Evolutionary conservation across 1,140 invertebrate genomes (phyloP).

Genomic region (Brevipalpus yothersi): DNA sequence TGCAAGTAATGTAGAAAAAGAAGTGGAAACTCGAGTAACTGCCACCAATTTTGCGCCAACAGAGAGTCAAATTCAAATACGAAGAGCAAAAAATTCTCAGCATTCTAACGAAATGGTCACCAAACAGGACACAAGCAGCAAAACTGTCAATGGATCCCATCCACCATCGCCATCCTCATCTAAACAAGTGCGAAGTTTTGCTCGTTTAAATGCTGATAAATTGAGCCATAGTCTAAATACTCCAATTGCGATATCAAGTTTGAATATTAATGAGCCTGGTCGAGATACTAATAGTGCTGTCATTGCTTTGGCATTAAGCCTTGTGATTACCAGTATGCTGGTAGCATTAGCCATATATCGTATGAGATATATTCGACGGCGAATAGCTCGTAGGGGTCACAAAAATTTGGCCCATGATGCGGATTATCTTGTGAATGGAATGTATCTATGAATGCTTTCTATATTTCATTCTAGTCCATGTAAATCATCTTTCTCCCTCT

Average conservation of each 20-base stretch:
- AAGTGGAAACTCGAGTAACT: neutral
- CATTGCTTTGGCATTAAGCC: constrained; percentile 48
- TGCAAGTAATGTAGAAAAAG: too few relatives aligned
- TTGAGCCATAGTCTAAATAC: neutral
- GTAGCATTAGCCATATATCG: constrained; percentile 54
- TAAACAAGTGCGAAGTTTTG: neutral
- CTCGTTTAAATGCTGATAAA: neutral
- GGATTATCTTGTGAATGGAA: constrained; percentile 92
- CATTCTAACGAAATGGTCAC: neutral
- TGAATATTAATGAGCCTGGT: constrained; percentile 11
- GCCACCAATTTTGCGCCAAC: neutral
- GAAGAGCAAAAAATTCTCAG: neutral
- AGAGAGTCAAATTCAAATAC: neutral
- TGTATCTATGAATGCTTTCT: constrained; percentile 21
- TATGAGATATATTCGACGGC: constrained; percentile 39
- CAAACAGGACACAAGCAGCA: neutral
- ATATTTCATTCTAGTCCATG: neutral
- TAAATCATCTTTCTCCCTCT: neutral
- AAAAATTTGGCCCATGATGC: constrained; percentile 65
- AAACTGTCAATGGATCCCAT: neutral
- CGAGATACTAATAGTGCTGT: constrained; percentile 36
- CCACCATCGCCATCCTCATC: neutral
- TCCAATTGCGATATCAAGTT: constrained; percentile 6
- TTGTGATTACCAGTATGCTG: constrained; percentile 41
- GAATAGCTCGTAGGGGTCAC: constrained; percentile 38